Evolutionary conservation across 2,113 vertebrate species (phyloP), one percentile per base, ranked within the genome.

Genomic region (Columba livia): DNA sequence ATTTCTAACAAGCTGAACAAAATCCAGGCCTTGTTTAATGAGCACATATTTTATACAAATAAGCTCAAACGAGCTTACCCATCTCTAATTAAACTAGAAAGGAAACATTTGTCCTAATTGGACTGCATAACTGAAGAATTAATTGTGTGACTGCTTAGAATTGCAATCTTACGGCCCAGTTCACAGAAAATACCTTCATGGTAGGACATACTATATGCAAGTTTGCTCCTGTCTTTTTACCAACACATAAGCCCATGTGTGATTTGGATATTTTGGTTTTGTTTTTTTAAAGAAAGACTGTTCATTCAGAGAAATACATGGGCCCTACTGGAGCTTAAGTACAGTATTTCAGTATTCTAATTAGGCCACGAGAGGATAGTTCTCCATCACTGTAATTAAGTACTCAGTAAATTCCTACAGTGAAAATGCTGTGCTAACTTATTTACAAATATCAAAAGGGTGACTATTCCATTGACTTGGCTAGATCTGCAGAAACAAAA

Each of bases 41-140:
- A 98, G 97, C 97, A 98, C 94, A 93, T 98, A 98, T 98, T 98
- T 98, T 97, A 97, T 94, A 98, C 97, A 98, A 98, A 98, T 97
- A 98, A 98, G 95, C 96, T 97, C 94, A 97, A 96, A 97, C 58
- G 95, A 95, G 75, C 85, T 77, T 97, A 96, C 97, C 97, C 98
- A 97, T 98, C 97, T 96, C 97, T 98, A 98, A 98, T 97, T 98
- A 98, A 97, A 97, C 82, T 94, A 98, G 97, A 98, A 97, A 97
- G 93, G 96, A 97, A 97, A 94, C 94, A 96, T 97, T 98, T 98
- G 97, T 97, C 98, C 97, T 98, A 98, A 98, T 97, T 98, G 98
- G 97, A 95, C 96, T 93, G 97, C 96, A 97, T 97, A 97, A 95
- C 97, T 98, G 96, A 97, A 94, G 94, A 98, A 98, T 97, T 98